Percentiles rank a stretch among this genome's conserved stretches.
Conservation (phyloP, 2,888 invertebrate genomes). For the Drosophila mimica region DNA sequence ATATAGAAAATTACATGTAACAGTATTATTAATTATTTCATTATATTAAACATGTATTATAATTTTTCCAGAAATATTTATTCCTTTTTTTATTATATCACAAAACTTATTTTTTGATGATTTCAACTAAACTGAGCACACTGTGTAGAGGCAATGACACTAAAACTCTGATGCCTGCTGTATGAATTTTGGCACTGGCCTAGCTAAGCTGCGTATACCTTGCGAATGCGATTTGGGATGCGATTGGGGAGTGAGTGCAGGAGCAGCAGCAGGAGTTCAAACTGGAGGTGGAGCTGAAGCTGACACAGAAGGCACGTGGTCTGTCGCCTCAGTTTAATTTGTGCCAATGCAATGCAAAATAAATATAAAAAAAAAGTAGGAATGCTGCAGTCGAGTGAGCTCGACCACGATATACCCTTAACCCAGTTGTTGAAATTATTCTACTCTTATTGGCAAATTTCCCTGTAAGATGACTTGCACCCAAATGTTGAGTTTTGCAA, state of each 20-base stretch:
- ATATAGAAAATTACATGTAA: not conserved
- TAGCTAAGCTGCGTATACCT: slow-evolving; percentile 39
- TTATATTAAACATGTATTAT: not conserved
- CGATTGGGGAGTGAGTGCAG: slow-evolving; percentile 13
- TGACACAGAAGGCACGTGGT: slow-evolving; percentile 32
- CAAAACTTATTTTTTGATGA: not conserved
- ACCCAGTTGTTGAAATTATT: no score
- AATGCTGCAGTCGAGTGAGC: no score
- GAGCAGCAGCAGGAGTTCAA: not conserved
- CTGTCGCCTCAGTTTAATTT: slow-evolving; percentile 67
- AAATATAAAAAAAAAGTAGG: not conserved
- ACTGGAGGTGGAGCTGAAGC: not conserved
- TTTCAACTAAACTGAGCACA: not conserved
- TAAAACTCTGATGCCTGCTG: slow-evolving; percentile 45
- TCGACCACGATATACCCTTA: no score
- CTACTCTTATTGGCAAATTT: no score
- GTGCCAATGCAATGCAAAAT: slow-evolving; percentile 55
- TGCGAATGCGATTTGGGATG: slow-evolving; percentile 25
- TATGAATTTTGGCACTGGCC: slow-evolving; percentile 45
- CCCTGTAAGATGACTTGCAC: no score
- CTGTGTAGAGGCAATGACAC: slow-evolving; percentile 28
- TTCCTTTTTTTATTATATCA: not conserved
- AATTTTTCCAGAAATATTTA: not conserved
- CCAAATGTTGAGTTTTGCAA: no score
- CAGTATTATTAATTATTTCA: not conserved